Evolutionary conservation across 2,797 vertebrate species (phyloP), one percentile per base, ranked within the genome.

Genomic region (Chromobotia macracanthus): DNA sequence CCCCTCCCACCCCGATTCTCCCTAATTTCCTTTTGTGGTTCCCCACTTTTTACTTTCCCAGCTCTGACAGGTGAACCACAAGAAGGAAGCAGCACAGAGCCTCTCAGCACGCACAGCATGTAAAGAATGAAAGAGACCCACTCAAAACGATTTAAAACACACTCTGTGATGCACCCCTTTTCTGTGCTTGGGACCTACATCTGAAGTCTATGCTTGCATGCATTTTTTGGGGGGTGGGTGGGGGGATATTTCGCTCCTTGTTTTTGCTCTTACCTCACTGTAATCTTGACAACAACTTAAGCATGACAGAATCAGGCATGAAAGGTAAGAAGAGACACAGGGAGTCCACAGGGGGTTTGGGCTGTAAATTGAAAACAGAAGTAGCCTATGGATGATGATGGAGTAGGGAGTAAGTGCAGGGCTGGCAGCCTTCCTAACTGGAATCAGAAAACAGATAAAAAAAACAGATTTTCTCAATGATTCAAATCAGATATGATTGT

Each of bases 131-230:
- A 92, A 92, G 88, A 88, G 77, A 83, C 83, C 84, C 88, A 84
- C 86, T 85, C 88, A 87, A 89, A 86, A 91, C 90, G 88, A 91
- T 92, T 91, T 91, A 90, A 90, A 89, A 84, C 89, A 87, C 87
- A 86, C 85, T 3, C 83, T 86, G 85, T 85, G 87, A 71, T 35
- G 63, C 23, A 71, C n/a, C 67, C 73, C 63, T 72, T 65, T 65
- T 73, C 74, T 79, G 80, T 60, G 81, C 75, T 80, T 41, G 67
- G 48, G 77, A 79, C 76, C 69, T 56, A 46, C 44, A 65, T 73
- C 83, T 86, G 19, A 85, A 87, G 89, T 84, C 63, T 73, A 82
- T 80, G 48, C 66, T 81, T 85, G 12, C 72, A 23, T 51, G 72
- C 58, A 65, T 68, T 60, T 53, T 84, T 25, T 15, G 4, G 56